phyloP scores from a whole-genome alignment of 2,888 invertebrate genomes.

The Pristionchus maxplancki region DNA sequence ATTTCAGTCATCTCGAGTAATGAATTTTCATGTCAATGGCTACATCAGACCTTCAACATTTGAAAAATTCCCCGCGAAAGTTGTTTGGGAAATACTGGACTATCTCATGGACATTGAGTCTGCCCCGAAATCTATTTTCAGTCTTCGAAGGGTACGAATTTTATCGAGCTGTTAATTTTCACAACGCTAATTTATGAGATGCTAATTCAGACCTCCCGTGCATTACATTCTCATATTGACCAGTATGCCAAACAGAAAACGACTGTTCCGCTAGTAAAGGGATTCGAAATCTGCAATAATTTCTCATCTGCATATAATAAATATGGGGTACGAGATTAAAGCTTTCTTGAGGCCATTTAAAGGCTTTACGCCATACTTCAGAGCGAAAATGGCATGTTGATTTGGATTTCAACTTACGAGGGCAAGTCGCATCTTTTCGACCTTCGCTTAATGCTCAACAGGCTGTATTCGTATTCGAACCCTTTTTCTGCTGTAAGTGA shows the following conservation, averaged over 20 bases:
- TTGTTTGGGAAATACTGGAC: neutral
- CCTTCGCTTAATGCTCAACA: neutral
- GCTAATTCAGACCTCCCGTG: neutral
- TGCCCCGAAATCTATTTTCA: neutral
- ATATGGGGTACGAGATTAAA: no score
- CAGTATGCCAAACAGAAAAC: neutral
- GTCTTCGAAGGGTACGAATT: neutral
- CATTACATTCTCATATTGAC: neutral
- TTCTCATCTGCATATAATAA: neutral
- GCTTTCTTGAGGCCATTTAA: no score
- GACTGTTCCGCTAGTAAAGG: neutral
- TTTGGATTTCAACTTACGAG: neutral
- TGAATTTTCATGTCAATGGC: neutral
- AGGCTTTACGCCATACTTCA: neutral
- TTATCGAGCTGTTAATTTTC: neutral
- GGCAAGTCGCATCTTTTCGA: neutral
- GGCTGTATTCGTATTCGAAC: neutral
- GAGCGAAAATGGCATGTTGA: neutral
- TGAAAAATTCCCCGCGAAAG: neutral
- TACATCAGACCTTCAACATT: neutral
- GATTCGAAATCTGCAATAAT: neutral
- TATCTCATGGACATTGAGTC: neutral
- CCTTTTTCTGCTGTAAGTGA: neutral
- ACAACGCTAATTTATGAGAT: neutral
- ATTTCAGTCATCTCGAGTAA: neutral